Conservation (phyloP, 2,888 invertebrate genomes). For the Synergus umbraculus region DNA sequence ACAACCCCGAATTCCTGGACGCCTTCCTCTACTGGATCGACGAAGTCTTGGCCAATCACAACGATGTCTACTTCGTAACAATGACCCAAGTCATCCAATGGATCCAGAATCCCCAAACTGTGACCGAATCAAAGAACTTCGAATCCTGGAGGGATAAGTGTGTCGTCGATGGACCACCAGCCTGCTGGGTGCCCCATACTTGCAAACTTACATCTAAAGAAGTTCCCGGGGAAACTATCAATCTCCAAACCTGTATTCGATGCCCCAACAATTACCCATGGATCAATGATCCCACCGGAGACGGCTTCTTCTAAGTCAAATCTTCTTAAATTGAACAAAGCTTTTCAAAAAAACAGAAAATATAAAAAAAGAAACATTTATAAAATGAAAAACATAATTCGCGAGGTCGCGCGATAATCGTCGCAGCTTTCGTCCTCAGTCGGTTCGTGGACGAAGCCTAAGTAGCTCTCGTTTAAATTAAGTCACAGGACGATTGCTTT, state of each 20-base stretch:
- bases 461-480: slow-evolving; percentile 13
- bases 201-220: slow-evolving; percentile 96
- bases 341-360: slow-evolving; percentile 6
- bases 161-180: slow-evolving; percentile 88
- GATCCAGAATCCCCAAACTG: slow-evolving; percentile 94
- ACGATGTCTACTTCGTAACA: slow-evolving; percentile 95
- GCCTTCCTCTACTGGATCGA: slow-evolving; percentile 97
- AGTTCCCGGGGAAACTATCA: slow-evolving; percentile 95
- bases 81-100: slow-evolving; percentile 98
- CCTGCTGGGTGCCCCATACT: slow-evolving; percentile 93
- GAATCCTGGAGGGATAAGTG: slow-evolving; percentile 97
- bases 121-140: slow-evolving; percentile 92
- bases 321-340: not conserved
- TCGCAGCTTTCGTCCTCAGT: slow-evolving; percentile 25
- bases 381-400: slow-evolving; percentile 26
- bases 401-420: slow-evolving; percentile 11
- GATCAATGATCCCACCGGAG: slow-evolving; percentile 94
- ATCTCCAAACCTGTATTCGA: slow-evolving; percentile 94
- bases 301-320: slow-evolving; percentile 84
- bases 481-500: slow-evolving; percentile 16
- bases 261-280: slow-evolving; percentile 97
- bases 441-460: not conserved
- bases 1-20: slow-evolving; percentile 94
- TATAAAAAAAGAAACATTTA: slow-evolving; percentile 13
- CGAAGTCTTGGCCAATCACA: slow-evolving; percentile 89